Percentiles rank a stretch among this genome's conserved stretches.
phyloP scores from a whole-genome alignment of 2,888 invertebrate species.

The Apomyelois bistriatella region DNA sequence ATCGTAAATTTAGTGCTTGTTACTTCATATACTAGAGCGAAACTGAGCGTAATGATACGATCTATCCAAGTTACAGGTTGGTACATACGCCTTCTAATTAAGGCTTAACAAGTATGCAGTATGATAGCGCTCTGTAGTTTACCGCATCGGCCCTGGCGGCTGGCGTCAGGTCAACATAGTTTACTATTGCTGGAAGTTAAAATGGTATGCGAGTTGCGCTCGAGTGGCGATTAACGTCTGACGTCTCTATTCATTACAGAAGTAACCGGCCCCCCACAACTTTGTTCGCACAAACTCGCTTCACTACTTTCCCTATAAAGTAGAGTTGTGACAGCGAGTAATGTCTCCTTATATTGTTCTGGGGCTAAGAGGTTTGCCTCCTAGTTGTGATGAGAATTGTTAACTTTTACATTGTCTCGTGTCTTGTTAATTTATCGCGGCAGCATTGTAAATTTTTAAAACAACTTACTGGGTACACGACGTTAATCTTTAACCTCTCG shows the following conservation, averaged over 20 bases:
- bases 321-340: conserved; percentile 77
- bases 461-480: conserved; percentile 24
- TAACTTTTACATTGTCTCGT: conserved; percentile 62
- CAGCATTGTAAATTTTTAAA: conserved; percentile 47
- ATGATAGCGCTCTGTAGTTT: conserved; percentile 35
- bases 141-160: conserved; percentile 38
- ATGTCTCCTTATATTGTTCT: conserved; percentile 77
- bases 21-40: conserved; percentile 28
- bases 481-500: conserved; percentile 31
- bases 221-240: conserved; percentile 62
- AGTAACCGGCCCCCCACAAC: conserved; percentile 66
- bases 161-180: conserved; percentile 50
- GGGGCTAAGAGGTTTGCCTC: conserved; percentile 76
- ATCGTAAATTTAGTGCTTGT: conserved; percentile 52
- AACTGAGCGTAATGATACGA: conserved; percentile 45
- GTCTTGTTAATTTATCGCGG: conserved; percentile 54
- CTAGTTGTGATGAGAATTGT: conserved; percentile 70
- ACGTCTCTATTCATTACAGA: conserved; percentile 76
- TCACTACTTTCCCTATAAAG: conserved; percentile 73
- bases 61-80: conserved; percentile 38
- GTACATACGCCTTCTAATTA: conserved; percentile 29
- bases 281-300: conserved; percentile 68
- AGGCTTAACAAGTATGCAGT: conserved; percentile 33
- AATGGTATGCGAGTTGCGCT: conserved; percentile 62
- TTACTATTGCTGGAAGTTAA: conserved; percentile 51